Evolutionary conservation across 2,113 vertebrate genomes (phyloP).

Genomic region (Dicaeum eximium): DNA sequence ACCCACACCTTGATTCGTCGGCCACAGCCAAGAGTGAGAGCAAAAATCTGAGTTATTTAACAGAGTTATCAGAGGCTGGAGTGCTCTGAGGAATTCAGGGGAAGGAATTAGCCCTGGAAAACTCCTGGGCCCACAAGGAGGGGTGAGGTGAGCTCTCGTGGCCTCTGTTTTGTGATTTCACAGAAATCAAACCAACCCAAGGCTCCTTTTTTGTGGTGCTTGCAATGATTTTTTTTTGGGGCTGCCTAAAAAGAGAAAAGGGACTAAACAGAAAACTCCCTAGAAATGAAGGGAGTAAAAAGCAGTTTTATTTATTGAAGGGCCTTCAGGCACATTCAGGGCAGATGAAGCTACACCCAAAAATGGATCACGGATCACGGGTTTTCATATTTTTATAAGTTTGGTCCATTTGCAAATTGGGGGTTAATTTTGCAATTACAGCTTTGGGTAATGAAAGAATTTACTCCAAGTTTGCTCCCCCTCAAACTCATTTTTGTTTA

Average conservation of each 20-base stretch:
- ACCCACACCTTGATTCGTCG: no score
- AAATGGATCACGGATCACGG: background rate
- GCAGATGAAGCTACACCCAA: background rate
- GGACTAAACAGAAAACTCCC: no score
- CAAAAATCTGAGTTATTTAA: no score
- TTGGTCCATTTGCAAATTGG: background rate
- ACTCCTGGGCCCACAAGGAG: no score
- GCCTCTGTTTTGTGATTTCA: background rate
- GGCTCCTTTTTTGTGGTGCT: background rate
- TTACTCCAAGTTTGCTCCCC: background rate
- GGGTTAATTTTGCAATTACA: background rate
- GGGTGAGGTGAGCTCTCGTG: slow-evolving; percentile 38
- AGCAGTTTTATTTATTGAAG: background rate
- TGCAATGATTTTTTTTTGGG: no score
- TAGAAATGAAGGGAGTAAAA: background rate
- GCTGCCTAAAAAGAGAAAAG: background rate
- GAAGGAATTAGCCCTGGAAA: background rate
- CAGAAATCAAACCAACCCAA: background rate
- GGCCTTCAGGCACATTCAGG: background rate
- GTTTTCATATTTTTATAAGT: background rate
- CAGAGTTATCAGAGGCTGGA: no score
- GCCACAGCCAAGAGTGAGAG: no score
- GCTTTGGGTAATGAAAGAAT: background rate
- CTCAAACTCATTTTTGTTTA: no score
- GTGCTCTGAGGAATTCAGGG: background rate